Conservation (phyloP, 2,797 vertebrate species). For the Hemitrygon akajei region DNA sequence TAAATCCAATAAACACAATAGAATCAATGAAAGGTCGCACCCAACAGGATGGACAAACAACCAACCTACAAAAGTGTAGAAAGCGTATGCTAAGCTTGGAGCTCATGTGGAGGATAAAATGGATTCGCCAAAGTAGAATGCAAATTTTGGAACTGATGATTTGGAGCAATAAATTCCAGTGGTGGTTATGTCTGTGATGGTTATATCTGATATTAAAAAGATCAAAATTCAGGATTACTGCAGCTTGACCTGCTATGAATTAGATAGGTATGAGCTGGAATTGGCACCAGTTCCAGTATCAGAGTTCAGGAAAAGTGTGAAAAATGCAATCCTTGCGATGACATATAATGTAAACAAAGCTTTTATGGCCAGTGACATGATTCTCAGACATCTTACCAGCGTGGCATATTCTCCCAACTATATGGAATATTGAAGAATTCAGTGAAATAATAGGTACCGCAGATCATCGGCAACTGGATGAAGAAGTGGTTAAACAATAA, state of each 20-base stretch:
- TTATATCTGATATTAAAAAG: neutral
- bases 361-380: neutral
- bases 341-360: neutral
- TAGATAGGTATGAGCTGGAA: neutral
- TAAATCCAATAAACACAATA: no score
- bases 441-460: constrained; percentile 88
- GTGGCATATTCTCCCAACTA: constrained; percentile 87
- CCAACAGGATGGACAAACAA: no score
- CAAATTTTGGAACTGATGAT: neutral
- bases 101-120: neutral
- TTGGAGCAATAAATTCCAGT: neutral
- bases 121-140: neutral
- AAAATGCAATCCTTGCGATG: neutral
- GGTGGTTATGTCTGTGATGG: neutral
- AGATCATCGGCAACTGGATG: constrained; percentile 91
- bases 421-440: constrained; percentile 88
- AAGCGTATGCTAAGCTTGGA: neutral
- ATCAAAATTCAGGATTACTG: neutral
- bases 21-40: no score
- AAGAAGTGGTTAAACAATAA: constrained; percentile 90
- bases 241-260: neutral
- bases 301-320: neutral
- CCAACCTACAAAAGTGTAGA: neutral
- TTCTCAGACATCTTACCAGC: constrained; percentile 64
- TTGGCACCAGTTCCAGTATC: neutral